Percentiles rank a stretch among this genome's conserved stretches.
phyloP scores from a whole-genome alignment of 1,140 invertebrate species.

The Zaprionus africanus region DNA sequence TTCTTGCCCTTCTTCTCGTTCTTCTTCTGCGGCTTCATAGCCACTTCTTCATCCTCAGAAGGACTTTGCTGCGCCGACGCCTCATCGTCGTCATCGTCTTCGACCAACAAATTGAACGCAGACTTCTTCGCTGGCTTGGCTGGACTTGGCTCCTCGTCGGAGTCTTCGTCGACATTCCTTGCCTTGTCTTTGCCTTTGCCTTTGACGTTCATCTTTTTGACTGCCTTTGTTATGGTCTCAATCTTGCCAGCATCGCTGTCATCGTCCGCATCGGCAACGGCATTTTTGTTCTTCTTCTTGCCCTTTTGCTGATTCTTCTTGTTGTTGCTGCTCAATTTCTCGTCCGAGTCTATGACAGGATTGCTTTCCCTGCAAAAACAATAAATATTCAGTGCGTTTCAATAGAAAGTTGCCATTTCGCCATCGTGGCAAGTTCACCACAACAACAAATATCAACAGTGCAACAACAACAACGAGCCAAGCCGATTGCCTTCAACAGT shows the following conservation, averaged over 20 bases:
- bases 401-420: slow-evolving; percentile 69
- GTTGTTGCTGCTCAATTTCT: slow-evolving; percentile 73
- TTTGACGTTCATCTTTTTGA: slow-evolving; percentile 76
- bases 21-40: slow-evolving; percentile 85
- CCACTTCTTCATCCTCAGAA: slow-evolving; percentile 85
- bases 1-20: slow-evolving; percentile 89
- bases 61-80: slow-evolving; percentile 49
- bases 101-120: slow-evolving; percentile 87
- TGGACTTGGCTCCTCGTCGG: slow-evolving; percentile 66
- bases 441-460: slow-evolving; percentile 5
- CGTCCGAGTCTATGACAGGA: slow-evolving; percentile 61
- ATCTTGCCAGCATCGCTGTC: slow-evolving; percentile 52
- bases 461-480: slow-evolving; percentile 12
- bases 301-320: slow-evolving; percentile 77
- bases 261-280: slow-evolving; percentile 53
- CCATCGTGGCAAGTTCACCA: slow-evolving; percentile 22
- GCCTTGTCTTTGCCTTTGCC: slow-evolving; percentile 63
- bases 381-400: slow-evolving; percentile 6
- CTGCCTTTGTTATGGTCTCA: slow-evolving; percentile 56
- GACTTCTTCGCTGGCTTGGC: slow-evolving; percentile 86
- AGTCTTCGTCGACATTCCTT: slow-evolving; percentile 82
- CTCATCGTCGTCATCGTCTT: slow-evolving; percentile 86
- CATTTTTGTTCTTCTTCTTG: slow-evolving; percentile 67
- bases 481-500: neutral
- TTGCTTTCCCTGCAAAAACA: slow-evolving; percentile 29